Evolutionary conservation across 2,888 invertebrate species (phyloP), one percentile per base, ranked within the genome.

Genomic region (Scotopteryx bipunctaria): DNA sequence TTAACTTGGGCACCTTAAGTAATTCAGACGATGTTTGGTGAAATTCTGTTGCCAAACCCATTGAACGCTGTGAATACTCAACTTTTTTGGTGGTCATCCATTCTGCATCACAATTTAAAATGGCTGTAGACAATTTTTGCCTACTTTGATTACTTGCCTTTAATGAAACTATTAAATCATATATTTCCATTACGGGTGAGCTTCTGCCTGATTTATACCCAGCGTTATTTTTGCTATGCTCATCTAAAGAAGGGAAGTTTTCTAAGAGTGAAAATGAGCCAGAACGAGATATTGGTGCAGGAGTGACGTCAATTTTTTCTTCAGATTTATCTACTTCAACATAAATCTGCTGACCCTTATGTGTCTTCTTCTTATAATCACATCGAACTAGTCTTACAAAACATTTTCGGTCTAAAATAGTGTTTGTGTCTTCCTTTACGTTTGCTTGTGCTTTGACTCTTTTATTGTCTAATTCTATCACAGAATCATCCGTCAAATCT

Each of bases 101-200:
- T 29, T 55, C 54, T 32, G 54, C 19, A 15, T 37, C 42, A 48
- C 57, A 61, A 4, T 46, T 36, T 8, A 17, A 35, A 8, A 6
- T 6, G 11, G 5, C 21, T 15, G 14, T 11, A 33, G 42, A 13
- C n/a, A n/a, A 15, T 11, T 31, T 4, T 16, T 0, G 14, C 31
- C 5, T 15, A 11, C 29, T 29, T 21, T 8, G 8, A 3, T 29
- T 27, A 13, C 45, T 48, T 5, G 19, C 35, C 9, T 60, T 31
- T 6, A 70, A 40, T 27, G 61, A 50, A 15, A 59, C 71, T 42
- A 83, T 69, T 2, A 63, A 52, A 19, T 81, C 78, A 56, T 66
- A 76, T 16, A 68, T 64, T 48, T 74, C 71, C 61, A 82, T 78
- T 1, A 82, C 80, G 6, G 83, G 83, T 8, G 83, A 83, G 55